A percentile compares a stretch with the other conserved stretches of the same genome.
Evolutionary conservation across 2,797 vertebrate species (phyloP).

Genomic region (Gallinago stenura): DNA sequence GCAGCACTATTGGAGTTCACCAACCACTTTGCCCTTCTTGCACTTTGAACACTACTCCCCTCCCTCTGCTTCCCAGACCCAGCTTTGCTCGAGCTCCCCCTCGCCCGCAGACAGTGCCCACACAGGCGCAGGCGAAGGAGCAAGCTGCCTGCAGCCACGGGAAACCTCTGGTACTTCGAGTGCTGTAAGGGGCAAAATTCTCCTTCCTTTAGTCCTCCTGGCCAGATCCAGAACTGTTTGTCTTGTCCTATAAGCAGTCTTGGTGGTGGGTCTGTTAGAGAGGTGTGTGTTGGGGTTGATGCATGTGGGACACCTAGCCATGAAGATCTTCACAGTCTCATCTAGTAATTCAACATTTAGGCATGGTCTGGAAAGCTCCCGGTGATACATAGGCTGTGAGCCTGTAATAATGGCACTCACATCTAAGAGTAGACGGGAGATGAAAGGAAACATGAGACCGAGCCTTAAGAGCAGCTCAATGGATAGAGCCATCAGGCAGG

Average conservation of each 20-base stretch:
- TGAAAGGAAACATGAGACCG: neutral
- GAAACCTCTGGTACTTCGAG: neutral
- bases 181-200: neutral
- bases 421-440: neutral
- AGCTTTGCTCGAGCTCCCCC: accelerated
- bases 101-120: accelerated
- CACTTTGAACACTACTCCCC: accelerated
- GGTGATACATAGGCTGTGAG: neutral
- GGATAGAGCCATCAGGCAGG: neutral
- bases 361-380: neutral
- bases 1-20: accelerated
- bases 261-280: neutral
- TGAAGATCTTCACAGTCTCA: neutral
- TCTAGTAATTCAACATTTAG: neutral
- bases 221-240: neutral
- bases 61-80: neutral
- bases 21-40: neutral
- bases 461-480: neutral
- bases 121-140: accelerated
- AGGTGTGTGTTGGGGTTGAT: neutral
- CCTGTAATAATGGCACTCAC: neutral
- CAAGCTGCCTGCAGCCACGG: neutral
- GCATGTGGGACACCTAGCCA: accelerated
- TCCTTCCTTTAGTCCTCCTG: neutral
- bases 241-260: neutral